Base-by-base conservation (phyloP, 2,113 vertebrate genomes). In the Dendrocopos noguchii region DNA sequence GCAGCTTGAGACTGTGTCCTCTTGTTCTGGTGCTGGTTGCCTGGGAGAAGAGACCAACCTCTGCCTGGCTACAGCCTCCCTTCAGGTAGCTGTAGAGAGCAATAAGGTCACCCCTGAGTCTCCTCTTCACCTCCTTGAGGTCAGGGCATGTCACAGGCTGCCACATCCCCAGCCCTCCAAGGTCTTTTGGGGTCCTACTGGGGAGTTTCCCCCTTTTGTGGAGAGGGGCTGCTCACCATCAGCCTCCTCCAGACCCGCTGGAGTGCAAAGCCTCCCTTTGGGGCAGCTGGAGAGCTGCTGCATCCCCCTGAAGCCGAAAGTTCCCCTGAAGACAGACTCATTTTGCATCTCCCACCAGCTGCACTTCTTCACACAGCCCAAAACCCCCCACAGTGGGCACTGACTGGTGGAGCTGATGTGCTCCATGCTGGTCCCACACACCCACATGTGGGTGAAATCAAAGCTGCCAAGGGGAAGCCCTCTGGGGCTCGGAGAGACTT, bases 301-400 rank as follows among this genome's bases (percentile, higher is more conserved):
- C 46, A 27, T 28, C 22, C n/a, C 19, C 29, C n/a, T 8, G 15
- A 25, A 63, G 21, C 25, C 46, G 21, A 42, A 67, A 55, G 15
- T 42, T 12, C 3, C 13, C 46, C 53, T 22, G 6, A 5, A 67
- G n/a, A 24, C 47, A 60, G 21, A 17, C 2, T 20, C 2, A 2
- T 17, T 15, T 47, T 39, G 19, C 31, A 5, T 12, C 46, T 28
- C 66, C 53, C 39, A 18, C 31, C 3, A 2, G 21, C 29, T 33
- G 34, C 60, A 22, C 1, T 7, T 36, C 53, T 19, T 18, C 65
- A 27, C 4, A 59, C 46, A 34, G 15, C 12, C 10, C n/a, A n/a
- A 12, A 4, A 59, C 2, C 12, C 13, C 0, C 0, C 24, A 20
- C 36, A 20, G 5, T 3, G 29, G 68, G 53, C 47, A 50, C 6